Base-by-base conservation (phyloP, 2,797 vertebrate genomes). In the Gymnoscopelus microlampas region DNA sequence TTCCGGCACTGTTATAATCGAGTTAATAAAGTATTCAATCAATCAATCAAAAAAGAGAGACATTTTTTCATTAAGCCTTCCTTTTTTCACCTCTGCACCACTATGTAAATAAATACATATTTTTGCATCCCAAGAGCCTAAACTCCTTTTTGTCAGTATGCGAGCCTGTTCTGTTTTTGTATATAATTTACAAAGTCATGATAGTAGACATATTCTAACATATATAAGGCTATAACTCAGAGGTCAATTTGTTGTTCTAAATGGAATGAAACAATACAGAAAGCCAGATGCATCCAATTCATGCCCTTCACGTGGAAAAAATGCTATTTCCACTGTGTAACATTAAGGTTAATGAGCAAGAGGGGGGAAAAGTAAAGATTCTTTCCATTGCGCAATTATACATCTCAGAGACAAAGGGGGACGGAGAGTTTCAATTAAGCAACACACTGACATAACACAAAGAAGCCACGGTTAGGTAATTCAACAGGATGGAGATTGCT, bases 361-460 rank as follows among this genome's bases (percentile, higher is more conserved):
- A 7, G 14, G 5, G 11, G 15, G 23, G 3, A 4, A 4, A 51
- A 68, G 19, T 12, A 23, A 48, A 13, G 15, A 53, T 54, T 78
- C 14, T 77, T 68, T 70, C 68, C 55, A 55, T 68, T 77, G 69
- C 57, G 71, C 62, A 82, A 47, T 39, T 32, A 54, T 24, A 15
- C 63, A 60, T 69, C 23, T 44, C 11, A 51, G 24, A 64, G 51
- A 55, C 23, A 55, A 9, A 2, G 49, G 23, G 6, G 23, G 14
- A 4, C 6, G 10, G 13, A 10, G n/a, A 44, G 39, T n/a, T 51
- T 11, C 59, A 73, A 72, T 80, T 2, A 72, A 76, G 65, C 76
- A 80, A 82, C 61, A 66, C 58, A 32, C 5, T 87, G 80, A 83
- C 84, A 85, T 82, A 83, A 85, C 77, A 66, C 5, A 63, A 68